Conservation (phyloP, 2,888 invertebrate species). For the Plusia festucae region DNA sequence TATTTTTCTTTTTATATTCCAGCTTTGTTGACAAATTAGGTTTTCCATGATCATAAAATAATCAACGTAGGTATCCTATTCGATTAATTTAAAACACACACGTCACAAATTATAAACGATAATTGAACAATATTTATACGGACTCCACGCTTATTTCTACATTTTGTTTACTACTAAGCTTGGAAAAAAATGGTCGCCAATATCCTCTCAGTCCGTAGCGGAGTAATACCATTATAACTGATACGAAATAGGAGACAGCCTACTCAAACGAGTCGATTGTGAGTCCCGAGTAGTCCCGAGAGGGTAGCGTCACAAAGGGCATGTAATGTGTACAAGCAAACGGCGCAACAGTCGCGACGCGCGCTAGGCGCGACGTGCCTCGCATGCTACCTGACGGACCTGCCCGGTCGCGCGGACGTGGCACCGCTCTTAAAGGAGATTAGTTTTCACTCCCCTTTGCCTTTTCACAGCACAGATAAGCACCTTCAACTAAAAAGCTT, state of each 20-base stretch:
- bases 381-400: conserved; percentile 63
- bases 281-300: conserved; percentile 59
- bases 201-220: conserved; percentile 31
- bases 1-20: too few relatives aligned
- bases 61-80: too few relatives aligned
- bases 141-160: not conserved
- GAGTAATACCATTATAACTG: conserved; percentile 52
- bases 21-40: too few relatives aligned
- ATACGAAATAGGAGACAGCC: conserved; percentile 54
- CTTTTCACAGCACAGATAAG: conserved; percentile 69
- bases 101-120: too few relatives aligned
- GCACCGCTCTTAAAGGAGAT: conserved; percentile 68
- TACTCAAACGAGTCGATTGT: conserved; percentile 63
- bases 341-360: conserved; percentile 51
- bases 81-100: too few relatives aligned
- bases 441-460: conserved; percentile 67
- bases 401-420: conserved; percentile 49
- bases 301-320: conserved; percentile 65
- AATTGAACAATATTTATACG: not conserved
- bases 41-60: too few relatives aligned
- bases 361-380: conserved; percentile 56
- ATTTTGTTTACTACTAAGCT: conserved; percentile 26
- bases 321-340: conserved; percentile 58
- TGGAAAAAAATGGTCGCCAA: conserved; percentile 37
- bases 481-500: conserved; percentile 61